These are phyloP conservation scores for Malurus leucopterus DNA, from an alignment of 2,797 vertebrate species.

Conservation along the genomic window DNA sequence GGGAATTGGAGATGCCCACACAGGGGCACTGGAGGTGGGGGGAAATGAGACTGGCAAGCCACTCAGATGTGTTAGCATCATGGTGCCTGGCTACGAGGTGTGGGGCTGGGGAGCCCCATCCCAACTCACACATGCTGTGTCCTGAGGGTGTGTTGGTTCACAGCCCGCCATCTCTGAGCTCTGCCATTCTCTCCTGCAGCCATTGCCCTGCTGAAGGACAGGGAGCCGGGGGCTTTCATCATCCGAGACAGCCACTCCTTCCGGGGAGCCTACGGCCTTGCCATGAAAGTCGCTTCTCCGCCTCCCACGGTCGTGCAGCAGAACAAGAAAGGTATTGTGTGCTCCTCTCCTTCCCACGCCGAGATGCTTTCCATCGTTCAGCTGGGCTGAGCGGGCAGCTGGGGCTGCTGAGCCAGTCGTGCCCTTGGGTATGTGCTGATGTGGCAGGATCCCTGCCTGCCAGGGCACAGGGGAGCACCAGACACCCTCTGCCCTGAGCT, in stretches of 20 bases:
- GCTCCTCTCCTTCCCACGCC: not conserved
- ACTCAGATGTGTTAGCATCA: accelerated
- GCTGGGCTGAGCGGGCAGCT: accelerated
- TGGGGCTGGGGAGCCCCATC: accelerated
- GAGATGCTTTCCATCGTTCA: not conserved
- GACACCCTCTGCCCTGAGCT: not conserved
- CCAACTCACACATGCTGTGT: not conserved
- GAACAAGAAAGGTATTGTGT: conserved; percentile 89
- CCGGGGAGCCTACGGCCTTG: conserved; percentile 92
- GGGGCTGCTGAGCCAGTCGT: not conserved
- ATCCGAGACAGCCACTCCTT: conserved; percentile 98
- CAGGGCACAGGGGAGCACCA: not conserved
- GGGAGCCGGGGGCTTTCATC: conserved; percentile 94
- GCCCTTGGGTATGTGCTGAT: conserved; percentile 29
- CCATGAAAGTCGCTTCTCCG: conserved; percentile 95
- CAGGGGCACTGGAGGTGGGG: accelerated
- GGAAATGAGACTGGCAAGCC: not conserved
- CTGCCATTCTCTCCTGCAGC: conserved; percentile 68
- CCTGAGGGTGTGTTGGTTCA: not conserved
- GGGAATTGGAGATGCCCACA: not conserved
- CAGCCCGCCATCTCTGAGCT: not conserved
- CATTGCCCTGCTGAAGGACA: conserved; percentile 88
- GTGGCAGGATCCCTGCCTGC: not conserved
- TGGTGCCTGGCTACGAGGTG: not conserved
- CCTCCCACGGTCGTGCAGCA: conserved; percentile 86